These are phyloP conservation scores for Agonopterix arenella DNA, from an alignment of 2,888 invertebrate species.

Conservation along the genomic window DNA sequence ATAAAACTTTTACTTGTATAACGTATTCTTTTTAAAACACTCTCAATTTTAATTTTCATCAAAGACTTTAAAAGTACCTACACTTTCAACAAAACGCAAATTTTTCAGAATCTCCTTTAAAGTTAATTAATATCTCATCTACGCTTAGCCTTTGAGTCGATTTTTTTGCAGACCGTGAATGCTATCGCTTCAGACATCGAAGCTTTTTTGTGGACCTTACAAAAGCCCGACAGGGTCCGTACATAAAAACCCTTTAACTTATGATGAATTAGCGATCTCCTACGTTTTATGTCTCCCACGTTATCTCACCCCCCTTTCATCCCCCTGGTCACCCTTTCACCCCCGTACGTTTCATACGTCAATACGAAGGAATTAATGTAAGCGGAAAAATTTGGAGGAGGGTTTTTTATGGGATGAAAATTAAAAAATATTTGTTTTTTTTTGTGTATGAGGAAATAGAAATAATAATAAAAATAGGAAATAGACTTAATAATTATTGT, in stretches of 20 bases:
- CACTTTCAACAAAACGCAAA: too few species aligned
- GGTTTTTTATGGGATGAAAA: not conserved
- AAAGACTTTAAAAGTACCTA: too few species aligned
- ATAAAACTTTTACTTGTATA: too few species aligned
- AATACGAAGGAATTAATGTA: constrained; percentile 72
- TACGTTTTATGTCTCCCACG: constrained; percentile 73
- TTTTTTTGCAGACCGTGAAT: constrained; percentile 39
- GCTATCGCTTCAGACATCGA: constrained; percentile 50
- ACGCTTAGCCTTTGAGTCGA: constrained; percentile 45
- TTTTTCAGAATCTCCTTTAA: constrained; percentile 34
- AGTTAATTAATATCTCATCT: constrained; percentile 61
- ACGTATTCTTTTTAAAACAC: too few species aligned
- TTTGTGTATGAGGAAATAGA: not conserved
- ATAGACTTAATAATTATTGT: too few species aligned
- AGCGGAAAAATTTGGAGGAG: constrained; percentile 53
- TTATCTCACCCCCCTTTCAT: constrained; percentile 44
- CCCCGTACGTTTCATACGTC: constrained; percentile 40
- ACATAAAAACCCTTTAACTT: constrained; percentile 77
- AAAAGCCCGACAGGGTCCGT: constrained; percentile 46
- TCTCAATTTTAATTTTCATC: too few species aligned
- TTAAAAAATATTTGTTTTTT: not conserved
- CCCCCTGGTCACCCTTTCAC: constrained; percentile 27
- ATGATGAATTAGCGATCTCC: constrained; percentile 78
- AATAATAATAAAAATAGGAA: not conserved
- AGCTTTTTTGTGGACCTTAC: constrained; percentile 63